Evolutionary conservation across 2,113 vertebrate species (phyloP).

Genomic region (Bubo blakistoni): DNA sequence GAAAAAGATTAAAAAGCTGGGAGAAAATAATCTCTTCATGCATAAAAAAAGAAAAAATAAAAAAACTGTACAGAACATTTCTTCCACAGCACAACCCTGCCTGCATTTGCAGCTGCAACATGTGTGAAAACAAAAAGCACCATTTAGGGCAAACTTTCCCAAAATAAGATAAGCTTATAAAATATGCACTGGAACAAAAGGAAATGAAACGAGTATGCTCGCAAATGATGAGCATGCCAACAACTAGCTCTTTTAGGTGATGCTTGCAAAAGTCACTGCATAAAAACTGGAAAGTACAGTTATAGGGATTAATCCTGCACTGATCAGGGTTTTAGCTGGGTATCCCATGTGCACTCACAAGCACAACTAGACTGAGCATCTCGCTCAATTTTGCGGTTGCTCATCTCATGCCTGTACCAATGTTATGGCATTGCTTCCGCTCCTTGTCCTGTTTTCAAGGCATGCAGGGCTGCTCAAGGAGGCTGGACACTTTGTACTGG

Average conservation of each 20-base stretch:
- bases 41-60: not conserved
- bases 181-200: not conserved
- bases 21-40: not conserved
- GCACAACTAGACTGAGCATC: not conserved
- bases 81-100: not conserved
- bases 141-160: not conserved
- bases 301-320: not conserved
- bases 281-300: not conserved
- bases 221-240: not conserved
- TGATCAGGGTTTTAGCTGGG: not conserved
- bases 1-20: not conserved
- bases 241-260: not conserved
- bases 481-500: not conserved
- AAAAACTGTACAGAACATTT: not conserved
- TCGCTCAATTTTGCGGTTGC: fast-evolving
- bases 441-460: not conserved
- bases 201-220: not conserved
- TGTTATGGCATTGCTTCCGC: not conserved
- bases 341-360: not conserved
- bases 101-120: not conserved
- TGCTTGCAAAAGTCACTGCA: not conserved
- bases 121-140: not conserved
- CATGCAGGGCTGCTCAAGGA: not conserved
- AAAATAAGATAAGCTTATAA: not conserved
- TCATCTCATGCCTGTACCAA: not conserved